These are phyloP conservation scores for Hemiscyllium ocellatum DNA, from an alignment of 2,113 vertebrate genomes.

Conservation along the genomic window DNA sequence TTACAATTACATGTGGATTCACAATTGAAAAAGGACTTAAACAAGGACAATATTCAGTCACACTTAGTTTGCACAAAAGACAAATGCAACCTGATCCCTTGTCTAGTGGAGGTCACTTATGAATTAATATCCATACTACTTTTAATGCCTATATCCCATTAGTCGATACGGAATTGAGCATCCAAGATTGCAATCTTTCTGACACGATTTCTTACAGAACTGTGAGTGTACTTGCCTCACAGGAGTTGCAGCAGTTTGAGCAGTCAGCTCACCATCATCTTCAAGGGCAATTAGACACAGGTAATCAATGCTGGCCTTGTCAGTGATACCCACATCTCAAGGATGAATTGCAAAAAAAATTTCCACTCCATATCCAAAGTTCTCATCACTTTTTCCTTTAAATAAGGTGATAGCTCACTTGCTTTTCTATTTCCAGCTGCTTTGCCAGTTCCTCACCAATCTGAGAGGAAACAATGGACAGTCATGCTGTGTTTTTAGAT, in stretches of 20 bases:
- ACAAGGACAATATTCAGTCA: background rate
- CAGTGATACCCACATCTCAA: no score
- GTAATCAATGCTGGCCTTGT: no score
- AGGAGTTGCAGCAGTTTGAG: no score
- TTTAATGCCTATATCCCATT: background rate
- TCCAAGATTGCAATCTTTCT: background rate
- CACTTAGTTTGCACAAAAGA: background rate
- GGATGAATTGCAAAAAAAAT: no score
- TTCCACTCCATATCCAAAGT: background rate
- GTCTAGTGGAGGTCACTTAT: background rate
- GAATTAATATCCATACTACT: background rate
- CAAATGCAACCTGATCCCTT: background rate
- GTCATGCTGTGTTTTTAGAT: background rate
- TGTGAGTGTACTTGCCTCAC: no score
- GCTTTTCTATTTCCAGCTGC: background rate
- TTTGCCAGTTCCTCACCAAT: background rate
- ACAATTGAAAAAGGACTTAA: background rate
- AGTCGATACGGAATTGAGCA: background rate
- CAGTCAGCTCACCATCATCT: no score
- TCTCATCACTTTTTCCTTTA: background rate
- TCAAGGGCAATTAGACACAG: no score
- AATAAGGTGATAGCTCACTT: background rate
- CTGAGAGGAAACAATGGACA: background rate
- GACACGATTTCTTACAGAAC: no score
- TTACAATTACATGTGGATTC: background rate